Conservation (phyloP, 2,888 invertebrate genomes). For the Rhingia campestris region DNA sequence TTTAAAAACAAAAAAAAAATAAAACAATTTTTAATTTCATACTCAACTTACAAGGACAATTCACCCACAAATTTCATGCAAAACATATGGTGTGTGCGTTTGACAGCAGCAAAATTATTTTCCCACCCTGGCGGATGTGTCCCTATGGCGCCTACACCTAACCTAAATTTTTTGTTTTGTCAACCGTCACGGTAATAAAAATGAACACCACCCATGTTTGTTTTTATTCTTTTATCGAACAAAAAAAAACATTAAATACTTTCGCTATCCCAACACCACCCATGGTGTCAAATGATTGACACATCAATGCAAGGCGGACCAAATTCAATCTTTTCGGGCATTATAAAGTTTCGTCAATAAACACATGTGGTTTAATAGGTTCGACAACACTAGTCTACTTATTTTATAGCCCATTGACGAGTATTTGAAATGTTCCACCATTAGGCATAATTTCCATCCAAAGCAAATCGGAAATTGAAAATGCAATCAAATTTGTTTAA, state of each 20-base stretch:
- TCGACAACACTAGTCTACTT: constrained; percentile 24
- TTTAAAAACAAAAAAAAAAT: no score
- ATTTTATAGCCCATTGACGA: constrained; percentile 40
- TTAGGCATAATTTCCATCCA: neutral
- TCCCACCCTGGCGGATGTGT: no score
- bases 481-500: constrained; percentile 52
- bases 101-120: no score
- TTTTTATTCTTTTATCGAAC: constrained; percentile 9
- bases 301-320: constrained; percentile 25
- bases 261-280: constrained; percentile 11
- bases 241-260: constrained; percentile 33
- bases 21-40: no score
- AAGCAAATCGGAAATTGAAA: constrained; percentile 16
- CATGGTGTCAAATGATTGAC: constrained; percentile 40
- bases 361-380: constrained; percentile 29
- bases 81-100: constrained; percentile 48
- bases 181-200: constrained; percentile 49
- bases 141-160: constrained; percentile 51
- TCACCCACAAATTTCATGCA: constrained; percentile 54
- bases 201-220: constrained; percentile 1
- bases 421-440: constrained; percentile 5
- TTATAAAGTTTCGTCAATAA: constrained; percentile 22
- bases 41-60: neutral
- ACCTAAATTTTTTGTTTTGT: constrained; percentile 49
- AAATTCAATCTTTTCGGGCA: neutral